phyloP scores from a whole-genome alignment of 2,113 vertebrate species.

The Rallus limicola region DNA sequence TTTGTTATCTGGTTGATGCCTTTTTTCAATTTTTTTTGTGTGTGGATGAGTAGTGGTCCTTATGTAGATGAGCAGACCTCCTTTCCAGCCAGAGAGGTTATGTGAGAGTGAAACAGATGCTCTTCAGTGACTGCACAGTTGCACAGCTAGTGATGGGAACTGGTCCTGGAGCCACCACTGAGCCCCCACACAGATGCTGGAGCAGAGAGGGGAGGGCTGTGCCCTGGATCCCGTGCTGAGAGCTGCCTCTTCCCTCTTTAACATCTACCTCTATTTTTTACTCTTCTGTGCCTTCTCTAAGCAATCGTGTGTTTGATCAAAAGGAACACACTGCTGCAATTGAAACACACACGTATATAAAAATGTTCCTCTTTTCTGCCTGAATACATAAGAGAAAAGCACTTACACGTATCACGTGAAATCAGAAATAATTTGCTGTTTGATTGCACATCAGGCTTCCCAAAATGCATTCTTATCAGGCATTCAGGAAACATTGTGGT shows the following conservation, averaged over 20 bases:
- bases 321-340: neutral
- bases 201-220: neutral
- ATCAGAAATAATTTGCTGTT: constrained; percentile 36
- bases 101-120: neutral
- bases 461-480: constrained; percentile 21
- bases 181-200: rapidly evolving
- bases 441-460: constrained; percentile 30
- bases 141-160: neutral
- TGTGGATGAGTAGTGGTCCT: neutral
- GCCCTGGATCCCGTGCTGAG: neutral
- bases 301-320: neutral
- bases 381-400: neutral
- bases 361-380: neutral
- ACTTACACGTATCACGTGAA: neutral
- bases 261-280: neutral
- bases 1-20: neutral
- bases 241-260: neutral
- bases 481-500: neutral
- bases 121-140: neutral
- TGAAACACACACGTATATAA: neutral
- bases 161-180: neutral
- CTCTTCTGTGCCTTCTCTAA: neutral
- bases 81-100: neutral
- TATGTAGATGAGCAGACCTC: neutral
- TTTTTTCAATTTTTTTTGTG: neutral